These are phyloP conservation scores for Ceratoteleas bidentatus DNA, from an alignment of 1,140 invertebrate species.

Conservation along the genomic window DNA sequence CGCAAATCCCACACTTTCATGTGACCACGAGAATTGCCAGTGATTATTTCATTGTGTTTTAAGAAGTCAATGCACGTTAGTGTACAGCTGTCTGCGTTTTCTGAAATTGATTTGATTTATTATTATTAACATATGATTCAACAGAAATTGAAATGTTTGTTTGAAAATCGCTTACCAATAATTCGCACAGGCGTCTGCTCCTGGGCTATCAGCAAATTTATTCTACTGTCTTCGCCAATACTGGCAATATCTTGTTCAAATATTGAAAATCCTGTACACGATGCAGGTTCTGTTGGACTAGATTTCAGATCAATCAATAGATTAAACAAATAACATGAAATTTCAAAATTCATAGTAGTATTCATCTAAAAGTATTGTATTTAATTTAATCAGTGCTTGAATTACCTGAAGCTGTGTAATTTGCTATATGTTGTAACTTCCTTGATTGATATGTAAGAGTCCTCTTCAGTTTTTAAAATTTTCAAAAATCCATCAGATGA, in stretches of 20 bases:
- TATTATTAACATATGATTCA: too few relatives aligned
- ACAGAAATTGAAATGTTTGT: too few relatives aligned
- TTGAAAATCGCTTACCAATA: too few relatives aligned
- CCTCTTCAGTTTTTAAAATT: slow-evolving; percentile 84
- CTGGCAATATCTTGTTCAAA: slow-evolving; percentile 88
- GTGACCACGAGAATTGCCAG: slow-evolving; percentile 91
- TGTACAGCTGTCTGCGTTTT: slow-evolving; percentile 90
- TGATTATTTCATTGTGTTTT: slow-evolving; percentile 89
- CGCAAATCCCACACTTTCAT: slow-evolving; percentile 94
- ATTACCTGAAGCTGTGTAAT: slow-evolving; percentile 85
- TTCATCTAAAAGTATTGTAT: too few relatives aligned
- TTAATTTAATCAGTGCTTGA: too few relatives aligned
- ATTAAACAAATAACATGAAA: too few relatives aligned
- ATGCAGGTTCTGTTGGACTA: slow-evolving; percentile 78
- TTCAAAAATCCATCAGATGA: slow-evolving; percentile 85
- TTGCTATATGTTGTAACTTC: slow-evolving; percentile 82
- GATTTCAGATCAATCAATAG: not conserved
- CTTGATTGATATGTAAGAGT: slow-evolving; percentile 78
- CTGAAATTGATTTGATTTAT: slow-evolving; percentile 77
- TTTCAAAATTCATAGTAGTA: too few relatives aligned
- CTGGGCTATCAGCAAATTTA: slow-evolving; percentile 86
- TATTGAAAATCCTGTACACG: slow-evolving; percentile 86
- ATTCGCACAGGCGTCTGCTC: slow-evolving; percentile 83
- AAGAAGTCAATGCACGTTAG: slow-evolving; percentile 89
- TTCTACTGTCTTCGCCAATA: slow-evolving; percentile 91